A percentile compares a stretch with the other conserved stretches of the same genome.
phyloP scores from a whole-genome alignment of 2,888 invertebrate genomes.

The Idaea straminata region DNA sequence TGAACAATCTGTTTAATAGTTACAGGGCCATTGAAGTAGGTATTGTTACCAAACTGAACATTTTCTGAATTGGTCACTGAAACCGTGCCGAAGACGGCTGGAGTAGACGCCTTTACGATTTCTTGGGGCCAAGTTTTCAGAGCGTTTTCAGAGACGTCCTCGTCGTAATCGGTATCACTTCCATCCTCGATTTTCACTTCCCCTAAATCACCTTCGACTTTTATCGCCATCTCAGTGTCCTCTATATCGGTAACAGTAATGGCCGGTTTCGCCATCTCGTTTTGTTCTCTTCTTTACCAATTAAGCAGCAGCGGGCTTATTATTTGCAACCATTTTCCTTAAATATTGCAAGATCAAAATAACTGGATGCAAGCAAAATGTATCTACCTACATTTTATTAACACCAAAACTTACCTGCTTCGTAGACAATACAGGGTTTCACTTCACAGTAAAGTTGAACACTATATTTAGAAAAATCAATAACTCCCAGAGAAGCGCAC shows the following conservation, averaged over 20 bases:
- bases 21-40: constrained; percentile 88
- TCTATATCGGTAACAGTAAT: constrained; percentile 18
- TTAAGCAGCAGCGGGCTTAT: constrained; percentile 6
- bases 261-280: not conserved
- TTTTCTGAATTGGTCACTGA: constrained; percentile 84
- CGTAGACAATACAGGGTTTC: not conserved
- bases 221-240: constrained; percentile 42
- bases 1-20: constrained; percentile 87
- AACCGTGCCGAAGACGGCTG: constrained; percentile 78
- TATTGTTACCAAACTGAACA: constrained; percentile 88
- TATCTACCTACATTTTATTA: not conserved
- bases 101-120: constrained; percentile 39
- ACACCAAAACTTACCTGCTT: not conserved
- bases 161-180: constrained; percentile 48
- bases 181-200: constrained; percentile 44
- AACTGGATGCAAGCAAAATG: not conserved
- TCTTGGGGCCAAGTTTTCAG: constrained; percentile 41
- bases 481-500: no score
- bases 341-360: constrained; percentile 5
- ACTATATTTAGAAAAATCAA: not conserved
- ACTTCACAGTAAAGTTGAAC: not conserved
- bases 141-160: constrained; percentile 31
- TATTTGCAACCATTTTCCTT: not conserved
- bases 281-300: not conserved
- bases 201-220: constrained; percentile 58